Percentiles rank a stretch among this genome's conserved stretches.
Evolutionary conservation across 2,888 invertebrate species (phyloP).

Genomic region (Drosophila fulvimacula): DNA sequence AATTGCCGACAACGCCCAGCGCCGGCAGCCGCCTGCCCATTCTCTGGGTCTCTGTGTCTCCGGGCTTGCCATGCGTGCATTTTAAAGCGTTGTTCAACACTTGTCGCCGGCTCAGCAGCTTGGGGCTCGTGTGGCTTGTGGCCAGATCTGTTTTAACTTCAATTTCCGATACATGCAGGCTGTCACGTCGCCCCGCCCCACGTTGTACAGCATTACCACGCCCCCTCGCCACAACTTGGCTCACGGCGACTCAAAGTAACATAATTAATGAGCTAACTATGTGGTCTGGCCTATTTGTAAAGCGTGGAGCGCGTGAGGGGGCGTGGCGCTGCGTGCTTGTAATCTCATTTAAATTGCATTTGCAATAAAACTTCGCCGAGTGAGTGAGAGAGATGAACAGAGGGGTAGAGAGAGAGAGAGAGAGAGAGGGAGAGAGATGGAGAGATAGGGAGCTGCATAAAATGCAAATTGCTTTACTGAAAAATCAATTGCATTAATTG

Average conservation of each 20-base stretch:
- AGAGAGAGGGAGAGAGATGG: too few species aligned
- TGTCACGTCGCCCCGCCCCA: constrained; percentile 30
- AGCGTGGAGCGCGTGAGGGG: constrained; percentile 11
- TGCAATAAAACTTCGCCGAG: constrained; percentile 27
- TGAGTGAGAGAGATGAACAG: too few species aligned
- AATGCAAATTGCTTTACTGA: constrained; percentile 36
- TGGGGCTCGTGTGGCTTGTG: constrained; percentile 32
- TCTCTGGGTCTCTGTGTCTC: constrained; percentile 10
- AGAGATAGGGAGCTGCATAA: background rate
- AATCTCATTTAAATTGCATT: constrained; percentile 64
- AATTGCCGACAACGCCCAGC: constrained; percentile 79
- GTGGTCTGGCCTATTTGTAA: constrained; percentile 25
- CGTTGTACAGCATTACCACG: constrained; percentile 1
- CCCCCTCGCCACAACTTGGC: constrained; percentile 15
- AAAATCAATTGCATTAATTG: constrained; percentile 60
- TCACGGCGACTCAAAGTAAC: constrained; percentile 59
- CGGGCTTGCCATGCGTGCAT: constrained; percentile 30
- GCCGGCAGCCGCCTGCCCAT: constrained; percentile 36
- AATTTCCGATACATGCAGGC: constrained; percentile 61
- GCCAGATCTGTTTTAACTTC: constrained; percentile 55
- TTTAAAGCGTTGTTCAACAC: constrained; percentile 59
- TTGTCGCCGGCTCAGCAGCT: constrained; percentile 35
- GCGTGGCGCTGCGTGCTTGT: constrained; percentile 48
- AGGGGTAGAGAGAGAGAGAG: too few species aligned
- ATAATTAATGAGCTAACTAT: constrained; percentile 71